phyloP scores from a whole-genome alignment of 23 tunicate genomes.

The Clavelina lepadiformis region DNA sequence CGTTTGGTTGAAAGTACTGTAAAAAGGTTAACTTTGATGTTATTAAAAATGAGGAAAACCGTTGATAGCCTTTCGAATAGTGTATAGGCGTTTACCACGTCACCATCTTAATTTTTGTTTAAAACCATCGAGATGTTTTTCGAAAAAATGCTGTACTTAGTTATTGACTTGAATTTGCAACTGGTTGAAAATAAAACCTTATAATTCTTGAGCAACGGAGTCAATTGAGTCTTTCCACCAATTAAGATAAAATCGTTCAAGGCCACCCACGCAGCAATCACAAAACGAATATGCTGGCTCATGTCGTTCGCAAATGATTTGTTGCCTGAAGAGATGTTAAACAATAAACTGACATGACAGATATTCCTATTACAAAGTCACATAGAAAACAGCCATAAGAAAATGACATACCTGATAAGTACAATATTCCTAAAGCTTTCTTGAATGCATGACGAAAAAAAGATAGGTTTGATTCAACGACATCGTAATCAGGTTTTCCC shows the following conservation, averaged over 20 bases:
- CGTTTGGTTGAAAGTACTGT: no score
- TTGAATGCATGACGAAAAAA: slow-evolving; percentile 27
- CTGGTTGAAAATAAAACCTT: no score
- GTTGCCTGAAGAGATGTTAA: slow-evolving; percentile 8
- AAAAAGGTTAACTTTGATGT: no score
- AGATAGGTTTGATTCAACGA: slow-evolving; percentile 63
- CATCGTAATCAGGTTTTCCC: slow-evolving; percentile 15
- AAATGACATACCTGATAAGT: slow-evolving; percentile 17
- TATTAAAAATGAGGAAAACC: no score
- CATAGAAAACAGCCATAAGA: background rate
- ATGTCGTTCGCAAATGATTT: background rate
- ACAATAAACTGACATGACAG: background rate
- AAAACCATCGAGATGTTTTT: no score
- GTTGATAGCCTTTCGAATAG: no score
- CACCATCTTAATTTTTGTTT: no score
- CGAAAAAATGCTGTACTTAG: no score
- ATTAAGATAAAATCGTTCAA: slow-evolving; percentile 17
- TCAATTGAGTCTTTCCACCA: slow-evolving; percentile 9
- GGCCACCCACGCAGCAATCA: slow-evolving; percentile 18
- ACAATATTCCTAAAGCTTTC: slow-evolving; percentile 22
- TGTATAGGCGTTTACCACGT: no score
- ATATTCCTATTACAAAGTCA: background rate
- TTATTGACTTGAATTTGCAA: no score
- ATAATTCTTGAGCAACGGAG: slow-evolving; percentile 2
- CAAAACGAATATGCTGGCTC: slow-evolving; percentile 13